These are phyloP conservation scores for Stramonita haemastoma DNA, from an alignment of 2,888 invertebrate species.

Conservation along the genomic window DNA sequence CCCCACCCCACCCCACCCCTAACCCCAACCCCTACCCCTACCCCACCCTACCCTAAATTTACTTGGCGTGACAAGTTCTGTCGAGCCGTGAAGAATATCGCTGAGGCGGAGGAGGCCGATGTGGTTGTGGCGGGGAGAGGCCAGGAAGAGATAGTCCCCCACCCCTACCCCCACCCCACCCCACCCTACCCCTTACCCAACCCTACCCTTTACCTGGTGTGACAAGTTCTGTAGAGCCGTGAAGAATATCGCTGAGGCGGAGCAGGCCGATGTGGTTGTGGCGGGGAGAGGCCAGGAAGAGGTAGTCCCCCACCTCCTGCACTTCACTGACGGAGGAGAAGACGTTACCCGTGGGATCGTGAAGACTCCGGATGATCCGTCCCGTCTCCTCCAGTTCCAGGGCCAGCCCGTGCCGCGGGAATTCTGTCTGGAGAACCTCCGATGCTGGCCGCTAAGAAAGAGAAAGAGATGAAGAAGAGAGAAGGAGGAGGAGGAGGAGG, in stretches of 20 bases:
- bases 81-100: not conserved
- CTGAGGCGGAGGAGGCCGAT: slow-evolving; percentile 9
- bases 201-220: no score
- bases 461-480: not conserved
- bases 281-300: slow-evolving; percentile 72
- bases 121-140: slow-evolving; percentile 56
- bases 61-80: no score
- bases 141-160: slow-evolving; percentile 71
- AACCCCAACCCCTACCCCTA: no score
- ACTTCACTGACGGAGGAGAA: slow-evolving; percentile 71
- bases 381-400: slow-evolving; percentile 72
- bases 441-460: slow-evolving; percentile 54
- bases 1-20: no score
- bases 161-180: no score
- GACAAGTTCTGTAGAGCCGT: not conserved
- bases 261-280: slow-evolving; percentile 8
- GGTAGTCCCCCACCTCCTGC: slow-evolving; percentile 67
- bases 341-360: slow-evolving; percentile 70
- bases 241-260: slow-evolving; percentile 6
- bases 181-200: no score
- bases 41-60: no score
- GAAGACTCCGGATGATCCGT: slow-evolving; percentile 69
- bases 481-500: no score
- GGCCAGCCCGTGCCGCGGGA: slow-evolving; percentile 71
- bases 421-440: slow-evolving; percentile 54